These are phyloP conservation scores for Cryptotermes secundus DNA, from an alignment of 1,140 invertebrate species.

Conservation along the genomic window DNA sequence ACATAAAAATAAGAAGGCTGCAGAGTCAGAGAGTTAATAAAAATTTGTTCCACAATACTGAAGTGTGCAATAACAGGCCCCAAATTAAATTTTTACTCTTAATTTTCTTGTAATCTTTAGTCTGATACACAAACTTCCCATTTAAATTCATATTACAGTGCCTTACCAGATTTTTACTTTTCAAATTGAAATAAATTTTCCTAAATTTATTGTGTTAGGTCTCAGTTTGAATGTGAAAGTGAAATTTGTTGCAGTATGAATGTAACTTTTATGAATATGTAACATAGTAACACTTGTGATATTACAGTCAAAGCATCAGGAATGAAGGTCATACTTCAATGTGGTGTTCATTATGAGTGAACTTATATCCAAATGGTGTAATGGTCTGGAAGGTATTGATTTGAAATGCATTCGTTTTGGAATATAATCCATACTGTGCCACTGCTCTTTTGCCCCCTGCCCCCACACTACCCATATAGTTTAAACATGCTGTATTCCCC, in stretches of 20 bases:
- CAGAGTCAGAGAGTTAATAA: too few species aligned
- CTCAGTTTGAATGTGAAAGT: background rate
- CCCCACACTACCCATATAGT: too few species aligned
- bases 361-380: background rate
- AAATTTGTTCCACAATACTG: too few species aligned
- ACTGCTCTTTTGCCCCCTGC: too few species aligned
- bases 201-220: background rate
- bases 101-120: background rate
- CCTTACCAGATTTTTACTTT: background rate
- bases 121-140: background rate
- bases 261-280: background rate
- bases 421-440: too few species aligned
- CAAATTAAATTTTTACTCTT: background rate
- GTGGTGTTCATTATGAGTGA: conserved; percentile 7
- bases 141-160: background rate
- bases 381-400: background rate
- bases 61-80: too few species aligned
- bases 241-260: conserved; percentile 1
- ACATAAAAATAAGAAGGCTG: too few species aligned
- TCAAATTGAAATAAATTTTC: background rate
- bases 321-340: background rate
- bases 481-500: too few species aligned
- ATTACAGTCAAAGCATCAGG: conserved; percentile 2
- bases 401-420: too few species aligned
- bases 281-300: conserved; percentile 7